phyloP scores from a whole-genome alignment of 2,113 vertebrate species.

The Ovis canadensis region DNA sequence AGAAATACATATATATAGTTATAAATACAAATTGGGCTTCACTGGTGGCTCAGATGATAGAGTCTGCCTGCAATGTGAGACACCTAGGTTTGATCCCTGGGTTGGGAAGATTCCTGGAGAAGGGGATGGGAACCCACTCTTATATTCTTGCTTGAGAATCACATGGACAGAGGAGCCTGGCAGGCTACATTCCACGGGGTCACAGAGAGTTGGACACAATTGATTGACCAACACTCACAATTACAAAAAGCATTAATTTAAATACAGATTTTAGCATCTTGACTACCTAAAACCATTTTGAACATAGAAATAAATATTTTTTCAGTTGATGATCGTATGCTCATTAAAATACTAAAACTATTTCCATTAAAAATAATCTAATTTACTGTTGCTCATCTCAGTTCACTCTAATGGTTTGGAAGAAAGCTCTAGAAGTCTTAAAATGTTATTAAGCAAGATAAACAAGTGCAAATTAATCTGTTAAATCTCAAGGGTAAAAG shows the following conservation, averaged over 20 bases:
- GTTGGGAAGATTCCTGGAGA: not conserved
- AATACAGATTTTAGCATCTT: not conserved
- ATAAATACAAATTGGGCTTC: not conserved
- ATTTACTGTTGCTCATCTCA: not conserved
- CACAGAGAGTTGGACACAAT: not conserved
- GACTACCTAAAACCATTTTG: not conserved
- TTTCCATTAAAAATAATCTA: not conserved
- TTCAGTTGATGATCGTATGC: not conserved
- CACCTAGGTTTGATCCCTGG: not conserved
- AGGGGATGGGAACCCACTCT: not conserved
- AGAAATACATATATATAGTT: not conserved
- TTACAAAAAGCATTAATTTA: not conserved
- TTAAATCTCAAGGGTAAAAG: not conserved
- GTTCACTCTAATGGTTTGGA: not conserved
- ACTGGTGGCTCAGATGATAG: not conserved
- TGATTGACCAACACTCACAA: not conserved
- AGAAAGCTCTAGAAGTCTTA: not conserved
- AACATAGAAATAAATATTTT: not conserved
- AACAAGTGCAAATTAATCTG: not conserved
- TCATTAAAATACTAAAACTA: constrained; percentile 1
- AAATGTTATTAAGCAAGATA: not conserved
- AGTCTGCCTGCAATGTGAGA: not conserved
- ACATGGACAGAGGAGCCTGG: not conserved
- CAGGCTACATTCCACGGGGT: accelerated
- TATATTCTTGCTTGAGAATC: not conserved